Percentiles rank a stretch among this genome's conserved stretches.
Conservation (phyloP, 2,888 invertebrate species). For the Nemotelus nigrinus region DNA sequence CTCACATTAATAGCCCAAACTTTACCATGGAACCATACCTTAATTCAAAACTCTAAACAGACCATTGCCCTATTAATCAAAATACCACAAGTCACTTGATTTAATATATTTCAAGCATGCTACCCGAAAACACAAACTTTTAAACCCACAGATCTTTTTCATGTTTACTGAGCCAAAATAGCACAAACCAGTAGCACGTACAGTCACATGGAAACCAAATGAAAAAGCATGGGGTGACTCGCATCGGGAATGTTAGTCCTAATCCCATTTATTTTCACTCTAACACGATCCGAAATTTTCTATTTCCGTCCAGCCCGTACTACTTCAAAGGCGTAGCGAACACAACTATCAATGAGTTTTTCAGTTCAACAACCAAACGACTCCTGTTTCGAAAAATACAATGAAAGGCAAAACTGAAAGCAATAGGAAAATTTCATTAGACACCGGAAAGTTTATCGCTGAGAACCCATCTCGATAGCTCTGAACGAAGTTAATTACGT, state of each 20-base stretch:
- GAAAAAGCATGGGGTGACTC: slow-evolving; percentile 8
- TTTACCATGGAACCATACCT: slow-evolving; percentile 7
- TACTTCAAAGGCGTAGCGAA: neutral
- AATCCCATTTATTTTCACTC: slow-evolving; percentile 39
- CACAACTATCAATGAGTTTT: too few species aligned
- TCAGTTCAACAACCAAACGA: neutral
- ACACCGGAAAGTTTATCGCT: slow-evolving; percentile 33
- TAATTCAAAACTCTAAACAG: slow-evolving; percentile 19
- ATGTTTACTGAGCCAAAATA: neutral
- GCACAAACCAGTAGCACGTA: too few species aligned
- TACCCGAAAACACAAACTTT: slow-evolving; percentile 41
- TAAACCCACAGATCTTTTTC: slow-evolving; percentile 24
- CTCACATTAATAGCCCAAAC: neutral
- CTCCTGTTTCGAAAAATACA: neutral
- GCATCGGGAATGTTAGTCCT: slow-evolving; percentile 1
- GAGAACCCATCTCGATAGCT: slow-evolving; percentile 26
- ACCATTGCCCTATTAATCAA: slow-evolving; percentile 34
- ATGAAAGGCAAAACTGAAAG: slow-evolving; percentile 5
- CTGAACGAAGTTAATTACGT: slow-evolving; percentile 42
- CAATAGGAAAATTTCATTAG: slow-evolving; percentile 24
- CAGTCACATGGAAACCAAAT: neutral
- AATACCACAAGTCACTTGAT: slow-evolving; percentile 42
- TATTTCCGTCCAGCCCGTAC: slow-evolving; percentile 5
- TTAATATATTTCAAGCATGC: slow-evolving; percentile 39
- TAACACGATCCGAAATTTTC: slow-evolving; percentile 38